Evolutionary conservation across 2,888 invertebrate species (phyloP).

Genomic region (Automeris io): DNA sequence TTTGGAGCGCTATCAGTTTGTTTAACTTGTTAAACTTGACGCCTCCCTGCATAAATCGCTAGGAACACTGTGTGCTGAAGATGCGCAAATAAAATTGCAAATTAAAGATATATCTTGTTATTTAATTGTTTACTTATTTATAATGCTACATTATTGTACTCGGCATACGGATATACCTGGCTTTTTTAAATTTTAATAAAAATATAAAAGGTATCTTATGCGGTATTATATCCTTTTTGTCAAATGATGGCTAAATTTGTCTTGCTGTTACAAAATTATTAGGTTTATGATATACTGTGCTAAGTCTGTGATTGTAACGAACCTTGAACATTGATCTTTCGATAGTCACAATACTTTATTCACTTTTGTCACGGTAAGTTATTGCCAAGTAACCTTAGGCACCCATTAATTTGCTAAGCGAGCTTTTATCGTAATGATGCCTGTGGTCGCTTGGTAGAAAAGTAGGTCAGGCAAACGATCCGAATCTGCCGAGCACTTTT

Average conservation of each 20-base stretch:
- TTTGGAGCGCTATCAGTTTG: conserved; percentile 50
- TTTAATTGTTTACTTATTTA: conserved; percentile 68
- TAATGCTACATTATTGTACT: no score
- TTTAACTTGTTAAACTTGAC: conserved; percentile 62
- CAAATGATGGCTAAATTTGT: no score
- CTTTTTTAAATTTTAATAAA: no score
- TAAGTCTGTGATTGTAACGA: no score
- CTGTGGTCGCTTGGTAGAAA: conserved; percentile 26
- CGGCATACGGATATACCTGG: no score
- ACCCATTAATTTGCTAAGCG: conserved; percentile 34
- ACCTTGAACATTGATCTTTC: no score
- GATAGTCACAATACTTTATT: conserved; percentile 2
- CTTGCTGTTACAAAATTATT: no score
- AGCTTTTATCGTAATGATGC: conserved; percentile 46
- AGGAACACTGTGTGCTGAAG: conserved; percentile 56
- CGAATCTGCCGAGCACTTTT: conserved; percentile 33
- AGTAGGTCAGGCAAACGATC: conserved; percentile 39
- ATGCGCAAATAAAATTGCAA: conserved; percentile 67
- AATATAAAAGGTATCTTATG: no score
- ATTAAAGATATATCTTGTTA: conserved; percentile 61
- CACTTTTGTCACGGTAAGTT: conserved; percentile 10
- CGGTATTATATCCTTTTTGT: no score
- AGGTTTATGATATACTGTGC: no score
- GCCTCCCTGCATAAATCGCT: conserved; percentile 60
- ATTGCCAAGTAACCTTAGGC: conserved; percentile 20